phyloP scores from a whole-genome alignment of 2,797 vertebrate genomes.

The Dallia pectoralis region DNA sequence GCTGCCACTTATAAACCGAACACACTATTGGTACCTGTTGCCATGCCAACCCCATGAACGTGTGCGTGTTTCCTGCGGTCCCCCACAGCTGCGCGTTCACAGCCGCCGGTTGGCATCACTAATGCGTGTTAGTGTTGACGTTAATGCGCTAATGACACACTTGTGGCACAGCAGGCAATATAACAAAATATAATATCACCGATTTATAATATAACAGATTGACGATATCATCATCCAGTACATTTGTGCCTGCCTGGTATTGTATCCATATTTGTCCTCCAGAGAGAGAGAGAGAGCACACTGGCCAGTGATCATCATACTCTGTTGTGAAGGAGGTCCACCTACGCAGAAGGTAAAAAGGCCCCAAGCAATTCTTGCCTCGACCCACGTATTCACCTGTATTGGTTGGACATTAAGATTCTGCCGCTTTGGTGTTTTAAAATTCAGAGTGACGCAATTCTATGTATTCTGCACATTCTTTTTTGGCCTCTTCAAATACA shows the following conservation, averaged over 20 bases:
- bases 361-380: neutral
- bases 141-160: neutral
- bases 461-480: neutral
- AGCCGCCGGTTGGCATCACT: neutral
- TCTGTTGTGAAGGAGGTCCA: neutral
- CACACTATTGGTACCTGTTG: slow-evolving; percentile 44
- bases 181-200: neutral
- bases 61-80: slow-evolving; percentile 12
- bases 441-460: neutral
- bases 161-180: neutral
- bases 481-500: neutral
- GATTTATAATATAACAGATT: neutral
- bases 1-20: slow-evolving; percentile 38
- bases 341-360: neutral
- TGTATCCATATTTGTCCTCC: neutral
- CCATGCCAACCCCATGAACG: slow-evolving; percentile 51
- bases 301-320: neutral
- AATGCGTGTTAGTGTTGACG: slow-evolving; percentile 1
- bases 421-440: neutral
- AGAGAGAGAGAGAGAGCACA: neutral
- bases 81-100: neutral
- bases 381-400: neutral
- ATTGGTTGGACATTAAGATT: neutral
- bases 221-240: neutral
- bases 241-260: neutral